phyloP scores from a whole-genome alignment of 2,888 invertebrate species.

The Gasteruption jaculator region DNA sequence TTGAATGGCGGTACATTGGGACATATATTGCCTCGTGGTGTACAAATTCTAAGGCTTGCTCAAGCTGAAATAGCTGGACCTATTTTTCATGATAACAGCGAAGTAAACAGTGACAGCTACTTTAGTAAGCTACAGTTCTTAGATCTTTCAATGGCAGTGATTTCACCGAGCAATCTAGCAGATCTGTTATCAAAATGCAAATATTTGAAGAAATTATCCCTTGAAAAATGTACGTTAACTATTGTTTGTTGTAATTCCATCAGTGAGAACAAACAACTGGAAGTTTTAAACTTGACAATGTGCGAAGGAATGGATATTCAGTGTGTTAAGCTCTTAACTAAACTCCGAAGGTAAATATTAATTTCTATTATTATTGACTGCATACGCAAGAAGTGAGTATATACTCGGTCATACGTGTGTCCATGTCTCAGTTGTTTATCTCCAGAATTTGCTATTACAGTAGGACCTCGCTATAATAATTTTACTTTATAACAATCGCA shows the following conservation, averaged over 20 bases:
- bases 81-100: slow-evolving; percentile 49
- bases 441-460: too few relatives aligned
- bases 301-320: slow-evolving; percentile 65
- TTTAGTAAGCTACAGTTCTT: slow-evolving; percentile 69
- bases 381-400: too few relatives aligned
- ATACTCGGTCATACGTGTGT: too few relatives aligned
- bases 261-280: slow-evolving; percentile 63
- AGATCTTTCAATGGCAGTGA: slow-evolving; percentile 78
- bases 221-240: slow-evolving; percentile 72
- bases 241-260: slow-evolving; percentile 65
- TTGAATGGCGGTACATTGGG: slow-evolving; percentile 68
- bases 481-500: too few relatives aligned
- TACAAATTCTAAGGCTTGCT: slow-evolving; percentile 72
- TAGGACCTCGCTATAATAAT: too few relatives aligned
- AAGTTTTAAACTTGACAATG: slow-evolving; percentile 82
- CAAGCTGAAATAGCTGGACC: slow-evolving; percentile 70
- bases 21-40: slow-evolving; percentile 71
- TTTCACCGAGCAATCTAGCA: slow-evolving; percentile 59
- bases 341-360: slow-evolving; percentile 51
- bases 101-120: slow-evolving; percentile 48
- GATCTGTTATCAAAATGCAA: slow-evolving; percentile 64
- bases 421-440: too few relatives aligned
- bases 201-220: slow-evolving; percentile 73
- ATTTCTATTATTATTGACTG: too few relatives aligned
- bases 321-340: slow-evolving; percentile 62